Evolutionary conservation across 1,140 invertebrate species (phyloP), one percentile per base, ranked within the genome.

Genomic region (Sogatella furcifera): DNA sequence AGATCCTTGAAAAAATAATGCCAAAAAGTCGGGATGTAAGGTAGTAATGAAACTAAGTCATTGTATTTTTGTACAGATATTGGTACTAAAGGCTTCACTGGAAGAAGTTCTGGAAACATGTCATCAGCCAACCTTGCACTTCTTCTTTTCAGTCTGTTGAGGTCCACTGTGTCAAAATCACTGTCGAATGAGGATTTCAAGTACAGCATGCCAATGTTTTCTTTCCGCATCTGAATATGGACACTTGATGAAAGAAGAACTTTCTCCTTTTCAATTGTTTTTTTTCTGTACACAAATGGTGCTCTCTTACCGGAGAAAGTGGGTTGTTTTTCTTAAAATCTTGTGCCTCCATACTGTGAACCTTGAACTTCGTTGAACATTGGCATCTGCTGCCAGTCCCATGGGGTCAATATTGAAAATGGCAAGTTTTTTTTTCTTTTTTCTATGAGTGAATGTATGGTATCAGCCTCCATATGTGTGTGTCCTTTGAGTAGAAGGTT

Each of bases 401-500:
- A 58, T 13, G 57, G 42, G 19, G 57, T 58, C 21, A 58, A 19
- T 42, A 58, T 58, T 21, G 42, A 24, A n/a, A 49, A 24, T 31
- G 15, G 5, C 5, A 58, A 38, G 6, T 58, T 58, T 54, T 59
- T n/a, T 14, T 15, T 49, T n/a, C n/a, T 65, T 65, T 22, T 54
- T 60, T 65, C 62, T 8, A 62, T 56, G 0, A 38, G 21, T 0
- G 52, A 54, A 59, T 72, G 69, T 0, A 72, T 64, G 41, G 62
- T 64, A 59, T 73, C 72, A 46, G 52, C 57, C 58, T 72, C 72
- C 67, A 72, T 73, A 55, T 73, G 68, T 13, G 69, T 71, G 58
- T 72, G 70, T 11, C 70, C 70, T 52, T 66, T 67, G 46, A 68
- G 65, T 13, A 73, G 60, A 60, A 65, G 72, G 38, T 71, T 72